phyloP scores from a whole-genome alignment of 2,797 vertebrate genomes.

The Labroides dimidiatus region DNA sequence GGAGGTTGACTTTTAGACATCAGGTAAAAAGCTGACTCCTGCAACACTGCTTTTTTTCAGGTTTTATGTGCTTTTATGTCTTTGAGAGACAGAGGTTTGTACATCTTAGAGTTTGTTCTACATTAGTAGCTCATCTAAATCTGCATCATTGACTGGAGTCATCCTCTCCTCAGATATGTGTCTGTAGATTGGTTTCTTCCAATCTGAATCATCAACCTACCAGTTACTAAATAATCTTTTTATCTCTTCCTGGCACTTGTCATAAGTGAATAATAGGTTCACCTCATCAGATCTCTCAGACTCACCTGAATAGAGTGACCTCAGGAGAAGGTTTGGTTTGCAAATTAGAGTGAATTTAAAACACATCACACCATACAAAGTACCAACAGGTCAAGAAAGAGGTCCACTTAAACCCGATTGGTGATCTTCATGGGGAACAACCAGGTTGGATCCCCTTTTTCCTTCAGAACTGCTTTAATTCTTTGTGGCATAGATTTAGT shows the following conservation, averaged over 20 bases:
- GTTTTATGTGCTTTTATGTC: not conserved
- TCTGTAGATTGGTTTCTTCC: not conserved
- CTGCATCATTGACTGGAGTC: not conserved
- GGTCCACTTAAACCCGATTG: no score
- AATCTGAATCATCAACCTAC: not conserved
- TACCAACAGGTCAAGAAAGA: no score
- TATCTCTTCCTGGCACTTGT: constrained; percentile 2
- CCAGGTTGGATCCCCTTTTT: no score
- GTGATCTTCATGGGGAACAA: no score
- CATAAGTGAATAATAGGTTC: not conserved
- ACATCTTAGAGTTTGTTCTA: no score
- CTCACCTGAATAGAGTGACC: not conserved
- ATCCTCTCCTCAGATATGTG: not conserved
- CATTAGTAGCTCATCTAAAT: not conserved
- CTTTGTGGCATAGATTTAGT: no score
- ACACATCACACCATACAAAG: no score
- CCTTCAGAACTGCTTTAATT: no score
- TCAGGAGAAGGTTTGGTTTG: not conserved
- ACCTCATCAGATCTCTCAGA: not conserved
- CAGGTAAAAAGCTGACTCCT: no score
- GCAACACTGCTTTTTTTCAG: no score
- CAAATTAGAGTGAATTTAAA: not conserved
- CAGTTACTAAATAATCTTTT: not conserved
- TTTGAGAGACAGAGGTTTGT: no score
- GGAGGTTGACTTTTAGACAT: no score